phyloP scores from a whole-genome alignment of 2,888 invertebrate genomes.

The Pachycephus smyrnensis region DNA sequence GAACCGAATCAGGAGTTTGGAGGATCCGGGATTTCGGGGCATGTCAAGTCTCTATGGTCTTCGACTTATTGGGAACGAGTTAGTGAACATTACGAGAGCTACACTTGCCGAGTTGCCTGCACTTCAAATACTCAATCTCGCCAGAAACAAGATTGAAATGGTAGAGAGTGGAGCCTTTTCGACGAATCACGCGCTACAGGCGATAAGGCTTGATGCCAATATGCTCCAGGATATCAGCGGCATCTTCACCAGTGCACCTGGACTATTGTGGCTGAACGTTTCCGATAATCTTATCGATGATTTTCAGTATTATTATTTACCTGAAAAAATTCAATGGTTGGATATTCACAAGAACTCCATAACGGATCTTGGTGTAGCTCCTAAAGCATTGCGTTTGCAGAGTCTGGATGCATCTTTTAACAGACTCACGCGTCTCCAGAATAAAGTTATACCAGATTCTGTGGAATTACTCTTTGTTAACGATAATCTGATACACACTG shows the following conservation, averaged over 20 bases:
- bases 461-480: constrained; percentile 89
- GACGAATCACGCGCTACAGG: constrained; percentile 82
- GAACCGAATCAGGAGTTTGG: constrained; percentile 85
- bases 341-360: constrained; percentile 91
- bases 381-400: constrained; percentile 79
- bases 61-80: constrained; percentile 89
- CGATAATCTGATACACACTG: constrained; percentile 86
- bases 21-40: constrained; percentile 85
- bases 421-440: constrained; percentile 81
- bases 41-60: constrained; percentile 89
- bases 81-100: constrained; percentile 83
- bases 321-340: constrained; percentile 85
- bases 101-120: constrained; percentile 84
- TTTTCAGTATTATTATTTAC: constrained; percentile 90
- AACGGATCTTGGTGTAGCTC: constrained; percentile 78
- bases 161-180: constrained; percentile 87
- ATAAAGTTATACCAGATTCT: constrained; percentile 84
- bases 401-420: constrained; percentile 93
- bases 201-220: constrained; percentile 89
- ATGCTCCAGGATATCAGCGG: constrained; percentile 84
- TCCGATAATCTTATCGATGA: constrained; percentile 90
- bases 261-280: constrained; percentile 89
- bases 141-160: constrained; percentile 83
- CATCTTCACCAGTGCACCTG: constrained; percentile 85
- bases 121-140: constrained; percentile 88